Evolutionary conservation across 2,797 vertebrate genomes (phyloP).

Genomic region (Takifugu ocellatus): DNA sequence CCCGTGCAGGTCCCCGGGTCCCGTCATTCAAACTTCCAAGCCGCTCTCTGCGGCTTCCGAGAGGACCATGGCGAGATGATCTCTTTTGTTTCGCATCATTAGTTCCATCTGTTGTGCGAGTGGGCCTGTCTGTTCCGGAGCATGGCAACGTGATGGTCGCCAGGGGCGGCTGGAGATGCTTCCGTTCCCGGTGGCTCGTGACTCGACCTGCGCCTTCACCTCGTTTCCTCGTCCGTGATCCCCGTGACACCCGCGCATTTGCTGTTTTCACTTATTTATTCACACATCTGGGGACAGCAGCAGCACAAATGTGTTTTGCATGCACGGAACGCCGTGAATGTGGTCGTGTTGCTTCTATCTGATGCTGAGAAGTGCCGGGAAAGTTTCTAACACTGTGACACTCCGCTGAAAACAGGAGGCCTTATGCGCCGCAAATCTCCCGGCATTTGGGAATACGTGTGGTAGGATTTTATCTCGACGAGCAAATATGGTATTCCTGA

Average conservation of each 20-base stretch:
- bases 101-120: conserved; percentile 86
- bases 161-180: conserved; percentile 72
- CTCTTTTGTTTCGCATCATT: conserved; percentile 90
- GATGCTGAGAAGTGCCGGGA: not conserved
- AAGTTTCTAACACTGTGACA: not conserved
- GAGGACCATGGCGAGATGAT: conserved; percentile 80
- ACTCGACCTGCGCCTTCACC: conserved; percentile 66
- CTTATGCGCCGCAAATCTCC: conserved; percentile 60
- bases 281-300: conserved; percentile 49
- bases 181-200: conserved; percentile 64
- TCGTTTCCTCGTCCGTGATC: conserved; percentile 54
- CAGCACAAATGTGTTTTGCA: conserved; percentile 17
- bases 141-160: conserved; percentile 79
- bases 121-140: conserved; percentile 76
- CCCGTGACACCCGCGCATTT: conserved; percentile 45
- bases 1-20: conserved; percentile 67
- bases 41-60: conserved; percentile 75
- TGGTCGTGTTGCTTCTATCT: conserved; percentile 8
- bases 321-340: conserved; percentile 25
- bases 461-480: conserved; percentile 79
- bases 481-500: conserved; percentile 83
- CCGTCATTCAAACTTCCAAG: conserved; percentile 78
- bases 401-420: conserved; percentile 29
- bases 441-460: conserved; percentile 42
- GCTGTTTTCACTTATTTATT: conserved; percentile 68